Evolutionary conservation across 2,113 vertebrate genomes (phyloP).

Genomic region (Oryzias woworae): DNA sequence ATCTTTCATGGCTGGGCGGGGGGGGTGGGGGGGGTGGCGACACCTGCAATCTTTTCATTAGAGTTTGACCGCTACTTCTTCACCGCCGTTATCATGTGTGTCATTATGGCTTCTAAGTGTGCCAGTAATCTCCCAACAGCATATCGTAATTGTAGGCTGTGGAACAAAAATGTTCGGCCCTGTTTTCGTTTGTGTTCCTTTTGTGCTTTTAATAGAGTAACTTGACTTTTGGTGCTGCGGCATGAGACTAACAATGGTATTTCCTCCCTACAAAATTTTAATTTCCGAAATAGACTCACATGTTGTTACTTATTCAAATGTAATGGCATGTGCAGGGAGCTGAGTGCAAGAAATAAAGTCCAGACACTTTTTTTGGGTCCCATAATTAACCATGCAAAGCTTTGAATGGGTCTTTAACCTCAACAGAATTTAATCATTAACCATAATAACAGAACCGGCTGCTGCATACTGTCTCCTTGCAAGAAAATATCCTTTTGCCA

Average conservation of each 20-base stretch:
- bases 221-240: neutral
- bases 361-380: conserved; percentile 42
- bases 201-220: too few species aligned
- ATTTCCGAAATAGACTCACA: conserved; percentile 36
- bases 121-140: too few species aligned
- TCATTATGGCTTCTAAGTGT: too few species aligned
- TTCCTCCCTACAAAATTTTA: conserved; percentile 34
- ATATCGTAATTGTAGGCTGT: too few species aligned
- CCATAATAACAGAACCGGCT: conserved; percentile 20
- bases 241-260: conserved; percentile 47
- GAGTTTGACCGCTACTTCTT: too few species aligned
- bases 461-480: conserved; percentile 21
- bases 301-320: conserved; percentile 45
- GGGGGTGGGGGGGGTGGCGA: too few species aligned
- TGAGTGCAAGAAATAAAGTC: conserved; percentile 24
- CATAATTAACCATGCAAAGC: conserved; percentile 59
- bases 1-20: too few species aligned
- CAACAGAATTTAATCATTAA: conserved; percentile 66
- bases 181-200: too few species aligned
- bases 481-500: conserved; percentile 29
- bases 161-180: too few species aligned
- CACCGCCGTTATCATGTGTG: too few species aligned
- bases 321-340: conserved; percentile 14
- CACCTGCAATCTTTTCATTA: too few species aligned
- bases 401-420: conserved; percentile 65